phyloP scores from a whole-genome alignment of 2,113 vertebrate genomes.

The Australoheros scitulus region DNA sequence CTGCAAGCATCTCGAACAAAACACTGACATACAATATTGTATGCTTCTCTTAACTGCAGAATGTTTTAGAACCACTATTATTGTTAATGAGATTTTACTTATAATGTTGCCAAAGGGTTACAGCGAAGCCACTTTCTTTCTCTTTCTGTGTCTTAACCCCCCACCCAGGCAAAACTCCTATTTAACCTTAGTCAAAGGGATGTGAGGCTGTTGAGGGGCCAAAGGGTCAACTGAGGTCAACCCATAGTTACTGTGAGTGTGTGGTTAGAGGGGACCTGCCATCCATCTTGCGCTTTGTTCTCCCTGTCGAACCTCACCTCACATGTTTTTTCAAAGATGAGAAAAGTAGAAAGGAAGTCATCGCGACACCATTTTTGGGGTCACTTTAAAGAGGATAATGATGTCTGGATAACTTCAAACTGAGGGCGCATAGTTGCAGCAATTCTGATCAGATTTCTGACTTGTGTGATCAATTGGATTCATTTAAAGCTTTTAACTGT shows the following conservation, averaged over 20 bases:
- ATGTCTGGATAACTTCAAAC: background rate
- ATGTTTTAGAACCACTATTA: background rate
- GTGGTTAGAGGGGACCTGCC: slow-evolving; percentile 56
- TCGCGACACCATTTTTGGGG: background rate
- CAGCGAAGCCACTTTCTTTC: slow-evolving; percentile 56
- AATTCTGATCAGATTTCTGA: background rate
- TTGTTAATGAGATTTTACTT: slow-evolving; percentile 11
- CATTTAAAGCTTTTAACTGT: background rate
- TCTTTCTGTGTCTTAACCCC: slow-evolving; percentile 49
- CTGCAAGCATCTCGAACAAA: background rate
- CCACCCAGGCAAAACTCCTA: slow-evolving; percentile 43
- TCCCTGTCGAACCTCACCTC: slow-evolving; percentile 42
- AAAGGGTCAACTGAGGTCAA: slow-evolving; percentile 77
- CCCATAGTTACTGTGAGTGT: slow-evolving; percentile 59
- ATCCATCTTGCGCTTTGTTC: slow-evolving; percentile 66
- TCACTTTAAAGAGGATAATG: background rate
- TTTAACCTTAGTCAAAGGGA: slow-evolving; percentile 74
- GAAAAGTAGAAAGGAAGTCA: slow-evolving; percentile 27
- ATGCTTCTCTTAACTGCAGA: slow-evolving; percentile 3
- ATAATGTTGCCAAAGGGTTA: slow-evolving; percentile 35
- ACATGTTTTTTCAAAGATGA: slow-evolving; percentile 25
- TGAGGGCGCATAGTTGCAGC: background rate
- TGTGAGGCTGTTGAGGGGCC: slow-evolving; percentile 73
- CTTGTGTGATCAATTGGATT: background rate
- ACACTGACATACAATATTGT: background rate